phyloP scores from a whole-genome alignment of 2,113 vertebrate species.

The Caloenas nicobarica region DNA sequence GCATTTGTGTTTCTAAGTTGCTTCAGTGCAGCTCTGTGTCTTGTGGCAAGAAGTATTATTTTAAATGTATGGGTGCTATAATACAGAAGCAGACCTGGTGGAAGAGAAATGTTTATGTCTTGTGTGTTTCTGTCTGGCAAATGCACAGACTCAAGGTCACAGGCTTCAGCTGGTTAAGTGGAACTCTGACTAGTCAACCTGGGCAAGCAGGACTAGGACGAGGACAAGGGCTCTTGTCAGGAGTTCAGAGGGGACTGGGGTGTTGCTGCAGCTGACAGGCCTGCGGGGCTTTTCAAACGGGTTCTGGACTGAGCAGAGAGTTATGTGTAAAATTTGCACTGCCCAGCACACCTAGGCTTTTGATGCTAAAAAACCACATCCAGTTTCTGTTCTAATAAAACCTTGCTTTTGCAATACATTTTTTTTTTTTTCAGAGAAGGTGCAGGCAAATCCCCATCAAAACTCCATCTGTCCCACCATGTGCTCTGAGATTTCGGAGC shows the following conservation, averaged over 20 bases:
- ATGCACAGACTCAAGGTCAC: neutral
- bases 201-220: neutral
- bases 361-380: neutral
- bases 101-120: neutral
- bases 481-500: neutral
- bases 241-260: neutral
- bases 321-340: neutral
- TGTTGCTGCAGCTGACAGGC: neutral
- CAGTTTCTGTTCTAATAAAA: neutral
- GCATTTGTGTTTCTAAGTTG: neutral
- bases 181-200: neutral
- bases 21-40: neutral
- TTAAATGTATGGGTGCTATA: neutral
- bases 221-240: neutral
- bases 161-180: neutral
- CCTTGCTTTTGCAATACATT: neutral
- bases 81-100: neutral
- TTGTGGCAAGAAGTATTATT: neutral
- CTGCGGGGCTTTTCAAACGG: neutral
- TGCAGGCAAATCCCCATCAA: neutral
- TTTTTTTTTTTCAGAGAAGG: neutral
- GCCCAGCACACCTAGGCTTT: neutral
- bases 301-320: neutral
- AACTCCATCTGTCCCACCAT: neutral
- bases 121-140: neutral